Conservation (phyloP, 2,797 vertebrate species). For the Atherinosoma microstoma region DNA sequence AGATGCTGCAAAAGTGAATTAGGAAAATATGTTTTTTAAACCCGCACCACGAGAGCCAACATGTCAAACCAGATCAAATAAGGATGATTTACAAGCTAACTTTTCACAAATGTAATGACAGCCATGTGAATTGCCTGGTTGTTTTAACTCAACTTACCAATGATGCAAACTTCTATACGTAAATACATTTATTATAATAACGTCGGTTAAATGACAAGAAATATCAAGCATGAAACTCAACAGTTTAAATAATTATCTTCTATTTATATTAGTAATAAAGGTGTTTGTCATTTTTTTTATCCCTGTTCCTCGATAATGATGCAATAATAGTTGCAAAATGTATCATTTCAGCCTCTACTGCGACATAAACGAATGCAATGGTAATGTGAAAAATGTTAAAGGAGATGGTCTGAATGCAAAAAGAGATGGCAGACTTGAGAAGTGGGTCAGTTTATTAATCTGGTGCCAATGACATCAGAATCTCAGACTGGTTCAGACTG, state of each 20-base stretch:
- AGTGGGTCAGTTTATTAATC: neutral
- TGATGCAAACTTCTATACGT: neutral
- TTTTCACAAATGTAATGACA: neutral
- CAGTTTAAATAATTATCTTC: too few relatives aligned
- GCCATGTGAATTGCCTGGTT: neutral
- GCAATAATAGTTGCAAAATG: too few relatives aligned
- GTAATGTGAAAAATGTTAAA: neutral
- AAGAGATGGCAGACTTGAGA: neutral
- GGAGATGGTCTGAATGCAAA: neutral
- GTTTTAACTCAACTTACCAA: neutral
- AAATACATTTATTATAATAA: neutral
- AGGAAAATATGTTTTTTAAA: neutral
- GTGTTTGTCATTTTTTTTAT: too few relatives aligned
- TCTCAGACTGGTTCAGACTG: neutral
- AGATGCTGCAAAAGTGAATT: too few relatives aligned
- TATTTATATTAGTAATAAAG: too few relatives aligned
- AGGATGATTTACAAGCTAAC: neutral
- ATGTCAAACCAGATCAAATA: neutral
- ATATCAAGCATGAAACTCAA: too few relatives aligned
- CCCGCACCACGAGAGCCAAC: too few relatives aligned
- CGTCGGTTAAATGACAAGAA: too few relatives aligned
- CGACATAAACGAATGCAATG: too few relatives aligned
- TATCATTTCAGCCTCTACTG: too few relatives aligned
- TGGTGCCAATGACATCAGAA: neutral
- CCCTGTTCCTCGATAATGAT: too few relatives aligned